Base-by-base conservation (phyloP, 2,797 vertebrate genomes). In the Sebastes hopkinsi region DNA sequence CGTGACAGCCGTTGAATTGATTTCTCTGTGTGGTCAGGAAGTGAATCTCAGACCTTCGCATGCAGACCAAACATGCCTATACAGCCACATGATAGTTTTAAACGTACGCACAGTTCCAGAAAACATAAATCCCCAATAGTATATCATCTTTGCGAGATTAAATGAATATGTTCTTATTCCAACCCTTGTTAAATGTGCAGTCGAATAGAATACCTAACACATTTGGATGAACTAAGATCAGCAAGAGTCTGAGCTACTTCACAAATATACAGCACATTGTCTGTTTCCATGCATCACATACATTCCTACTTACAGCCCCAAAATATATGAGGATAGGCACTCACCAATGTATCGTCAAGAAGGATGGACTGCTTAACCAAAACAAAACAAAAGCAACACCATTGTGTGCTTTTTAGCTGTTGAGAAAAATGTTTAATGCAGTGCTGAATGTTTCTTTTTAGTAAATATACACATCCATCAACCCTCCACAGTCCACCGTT, bases 1-100 rank as follows among this genome's bases (percentile, higher is more conserved):
- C 52, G 42, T 77, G 72, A 89, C 79, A 90, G 74, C 73, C 16
- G 52, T 56, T 86, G 85, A 87, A 88, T 80, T 72, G 77, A 85
- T 90, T 91, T 78, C 36, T 86, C 75, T 65, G 46, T 72, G 79
- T 79, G 81, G 74, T 83, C 58, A 71, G 83, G 42, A 84, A 71
- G 42, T 42, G 25, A 65, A 50, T 84, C 73, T 80, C 55, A 66
- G 60, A 76, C 71, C 68, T 77, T 67, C 69, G 79, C 30, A 23
- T 66, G 73, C 54, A 83, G 50, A 74, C 79, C 54, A 65, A 84
- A 80, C 82, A 66, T 67, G 77, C 34, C 77, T 46, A 22, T 32
- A 38, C 59, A 80, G 78, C n/a, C 29, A 72, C 77, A 46, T 29
- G 52, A 74, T 67, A n/a, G 11, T 59, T 75, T 72, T 27, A 67